Evolutionary conservation across 2,888 invertebrate genomes (phyloP).

Genomic region (Ellobium chinense): DNA sequence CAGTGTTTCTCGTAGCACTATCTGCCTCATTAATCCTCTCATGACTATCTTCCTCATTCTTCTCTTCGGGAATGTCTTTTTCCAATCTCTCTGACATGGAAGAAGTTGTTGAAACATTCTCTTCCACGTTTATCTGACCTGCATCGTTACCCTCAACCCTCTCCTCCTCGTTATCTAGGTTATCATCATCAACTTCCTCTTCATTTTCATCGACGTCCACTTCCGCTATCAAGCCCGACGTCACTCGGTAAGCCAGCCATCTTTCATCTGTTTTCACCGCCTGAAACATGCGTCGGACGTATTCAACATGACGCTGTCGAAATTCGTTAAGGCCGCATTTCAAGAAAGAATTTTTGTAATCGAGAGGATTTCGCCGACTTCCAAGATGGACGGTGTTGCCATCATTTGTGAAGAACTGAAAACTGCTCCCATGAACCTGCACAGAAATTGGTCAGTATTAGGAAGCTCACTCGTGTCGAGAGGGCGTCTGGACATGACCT

Average conservation of each 20-base stretch:
- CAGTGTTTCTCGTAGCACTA: background rate
- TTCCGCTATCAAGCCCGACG: background rate
- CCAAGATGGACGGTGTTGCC: constrained; percentile 18
- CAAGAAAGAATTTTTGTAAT: constrained; percentile 15
- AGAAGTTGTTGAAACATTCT: no score
- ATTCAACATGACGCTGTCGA: background rate
- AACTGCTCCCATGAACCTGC: constrained; percentile 39
- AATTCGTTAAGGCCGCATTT: constrained; percentile 33
- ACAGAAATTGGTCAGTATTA: no score
- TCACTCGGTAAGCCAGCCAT: constrained; percentile 1
- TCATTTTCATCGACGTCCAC: background rate
- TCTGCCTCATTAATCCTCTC: background rate
- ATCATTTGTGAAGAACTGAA: constrained; percentile 39
- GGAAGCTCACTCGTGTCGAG: no score
- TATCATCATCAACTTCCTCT: background rate
- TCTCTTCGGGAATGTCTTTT: background rate
- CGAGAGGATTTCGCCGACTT: constrained; percentile 26
- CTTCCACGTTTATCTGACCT: background rate
- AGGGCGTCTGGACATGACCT: no score
- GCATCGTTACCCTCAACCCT: background rate
- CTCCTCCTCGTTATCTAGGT: background rate
- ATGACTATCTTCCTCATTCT: background rate
- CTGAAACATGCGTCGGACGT: background rate
- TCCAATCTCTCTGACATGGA: background rate
- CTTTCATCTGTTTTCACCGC: constrained; percentile 4